Evolutionary conservation across 2,888 invertebrate species (phyloP), one percentile per base, ranked within the genome.

Genomic region (Oscheius myriophilus): DNA sequence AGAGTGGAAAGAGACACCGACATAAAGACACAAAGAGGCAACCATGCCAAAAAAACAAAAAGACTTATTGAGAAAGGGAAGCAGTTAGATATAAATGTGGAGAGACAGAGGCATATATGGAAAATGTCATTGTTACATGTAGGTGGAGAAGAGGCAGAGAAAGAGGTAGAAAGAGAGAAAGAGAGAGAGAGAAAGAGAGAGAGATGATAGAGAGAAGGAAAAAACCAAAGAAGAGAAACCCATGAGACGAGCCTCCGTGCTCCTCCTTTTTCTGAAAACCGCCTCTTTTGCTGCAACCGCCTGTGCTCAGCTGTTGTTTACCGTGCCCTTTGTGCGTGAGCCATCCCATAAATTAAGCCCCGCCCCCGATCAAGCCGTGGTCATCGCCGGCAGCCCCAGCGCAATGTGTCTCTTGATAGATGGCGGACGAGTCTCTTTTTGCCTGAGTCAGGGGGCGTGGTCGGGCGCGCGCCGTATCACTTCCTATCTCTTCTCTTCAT

Each of bases 351-450:
- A 33, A 33, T 33, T 33, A 26, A 25, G 26, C 33, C 54, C 54
- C 43, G 54, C 54, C 21, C 33, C 33, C 33, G n/a, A 33, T 33
- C 33, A 33, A 33, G 33, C 33, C 4, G 33, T 9, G 57, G 57
- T 57, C 57, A 57, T 57, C 57, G 25, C 3, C 43, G 42, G 57
- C 57, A 57, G 41, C 57, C 43, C 57, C 21, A 26, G 33, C 41
- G 57, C 61, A 39, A 61, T 61, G 61, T 61, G 49, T 61, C 61
- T 61, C 46, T 61, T 61, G 61, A 61, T 61, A 61, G 61, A 61
- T 61, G 61, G 61, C 33, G 61, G 61, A 61, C 61, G 61, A 61
- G 64, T 65, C 55, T 53, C 64, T 65, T 65, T 65, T 65, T 65
- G 53, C 55, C 43, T 65, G 64, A 55, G 61, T 61, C 61, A 61